phyloP scores from a whole-genome alignment of 1,140 invertebrate species.

The Philotrypesis tridentata region DNA sequence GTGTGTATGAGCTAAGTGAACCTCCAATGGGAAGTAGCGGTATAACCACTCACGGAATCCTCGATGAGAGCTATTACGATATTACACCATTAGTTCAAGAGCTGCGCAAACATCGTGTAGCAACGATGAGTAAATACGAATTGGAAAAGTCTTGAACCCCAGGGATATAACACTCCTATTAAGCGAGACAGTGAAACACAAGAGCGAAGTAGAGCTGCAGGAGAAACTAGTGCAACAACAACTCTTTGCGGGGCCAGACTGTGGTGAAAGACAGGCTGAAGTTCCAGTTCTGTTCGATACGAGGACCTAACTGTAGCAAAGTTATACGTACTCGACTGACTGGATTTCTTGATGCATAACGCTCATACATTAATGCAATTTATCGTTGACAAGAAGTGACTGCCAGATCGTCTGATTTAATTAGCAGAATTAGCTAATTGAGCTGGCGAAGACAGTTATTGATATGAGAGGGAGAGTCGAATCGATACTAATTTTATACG shows the following conservation, averaged over 20 bases:
- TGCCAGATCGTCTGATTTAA: neutral
- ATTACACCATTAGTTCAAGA: too few species aligned
- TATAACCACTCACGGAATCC: too few species aligned
- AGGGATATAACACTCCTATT: neutral
- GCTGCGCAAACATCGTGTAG: too few species aligned
- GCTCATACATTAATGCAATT: constrained; percentile 1
- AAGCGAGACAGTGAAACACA: neutral
- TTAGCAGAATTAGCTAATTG: constrained; percentile 3
- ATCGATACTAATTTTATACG: neutral
- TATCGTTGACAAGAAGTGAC: neutral
- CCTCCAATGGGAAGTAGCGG: too few species aligned
- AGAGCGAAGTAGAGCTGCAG: neutral
- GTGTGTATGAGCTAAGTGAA: too few species aligned
- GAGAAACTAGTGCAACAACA: neutral
- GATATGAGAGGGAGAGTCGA: neutral
- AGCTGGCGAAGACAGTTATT: neutral
- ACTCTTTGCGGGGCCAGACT: neutral
- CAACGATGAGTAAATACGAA: too few species aligned
- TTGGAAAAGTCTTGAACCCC: too few species aligned
- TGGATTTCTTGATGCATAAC: neutral
- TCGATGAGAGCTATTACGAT: too few species aligned
- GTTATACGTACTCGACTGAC: neutral
- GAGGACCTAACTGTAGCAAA: neutral
- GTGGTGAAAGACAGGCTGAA: neutral
- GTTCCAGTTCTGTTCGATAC: neutral